A percentile compares a stretch with the other conserved stretches of the same genome.
phyloP scores from a whole-genome alignment of 2,888 invertebrate species.

The Athripsodes cinereus region DNA sequence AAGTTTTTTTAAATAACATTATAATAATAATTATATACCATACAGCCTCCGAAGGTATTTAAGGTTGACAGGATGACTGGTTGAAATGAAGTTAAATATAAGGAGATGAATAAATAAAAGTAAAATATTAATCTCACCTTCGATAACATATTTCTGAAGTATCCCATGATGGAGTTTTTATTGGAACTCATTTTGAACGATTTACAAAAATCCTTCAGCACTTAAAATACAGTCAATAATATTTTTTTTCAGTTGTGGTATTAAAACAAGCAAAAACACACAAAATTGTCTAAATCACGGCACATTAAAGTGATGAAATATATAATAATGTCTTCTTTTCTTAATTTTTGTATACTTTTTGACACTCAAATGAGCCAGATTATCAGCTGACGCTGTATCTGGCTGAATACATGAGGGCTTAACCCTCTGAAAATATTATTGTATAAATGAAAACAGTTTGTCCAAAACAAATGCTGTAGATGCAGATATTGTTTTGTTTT shows the following conservation, averaged over 20 bases:
- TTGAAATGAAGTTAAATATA: too few relatives aligned
- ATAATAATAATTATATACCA: too few relatives aligned
- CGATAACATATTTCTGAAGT: conserved; percentile 47
- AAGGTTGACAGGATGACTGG: too few relatives aligned
- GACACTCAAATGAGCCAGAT: conserved; percentile 15
- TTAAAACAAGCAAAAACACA: background rate
- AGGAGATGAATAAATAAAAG: background rate
- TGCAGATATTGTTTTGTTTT: too few relatives aligned
- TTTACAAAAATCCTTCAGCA: background rate
- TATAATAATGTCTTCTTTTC: conserved; percentile 11
- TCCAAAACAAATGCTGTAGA: too few relatives aligned
- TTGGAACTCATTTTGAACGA: conserved; percentile 46
- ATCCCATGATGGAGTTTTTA: conserved; percentile 45
- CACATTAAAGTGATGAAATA: conserved; percentile 17
- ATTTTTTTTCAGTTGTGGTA: background rate
- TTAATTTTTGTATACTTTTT: background rate
- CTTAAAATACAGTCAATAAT: background rate
- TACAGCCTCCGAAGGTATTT: too few relatives aligned
- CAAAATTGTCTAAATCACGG: conserved; percentile 10
- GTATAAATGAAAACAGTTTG: too few relatives aligned
- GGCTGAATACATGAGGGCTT: too few relatives aligned
- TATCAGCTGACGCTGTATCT: background rate
- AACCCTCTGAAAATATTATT: too few relatives aligned
- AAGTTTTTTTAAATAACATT: too few relatives aligned
- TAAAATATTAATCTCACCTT: conserved; percentile 39